phyloP scores from a whole-genome alignment of 1,140 invertebrate species.

The Caerostris darwini region DNA sequence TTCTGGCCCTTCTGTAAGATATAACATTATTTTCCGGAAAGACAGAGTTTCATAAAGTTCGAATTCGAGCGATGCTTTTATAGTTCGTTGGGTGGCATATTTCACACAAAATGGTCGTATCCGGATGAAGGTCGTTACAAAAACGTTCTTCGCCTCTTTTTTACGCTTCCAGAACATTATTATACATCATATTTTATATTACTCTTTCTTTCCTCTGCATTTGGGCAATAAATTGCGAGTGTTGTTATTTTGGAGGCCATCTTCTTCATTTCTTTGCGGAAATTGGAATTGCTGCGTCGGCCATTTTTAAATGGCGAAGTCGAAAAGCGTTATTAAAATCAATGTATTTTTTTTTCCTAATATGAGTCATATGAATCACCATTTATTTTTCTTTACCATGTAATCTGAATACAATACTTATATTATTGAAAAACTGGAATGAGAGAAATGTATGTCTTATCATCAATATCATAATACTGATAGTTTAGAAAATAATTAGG shows the following conservation, averaged over 20 bases:
- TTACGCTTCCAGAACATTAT: conserved; percentile 43
- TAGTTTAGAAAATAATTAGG: too few species aligned
- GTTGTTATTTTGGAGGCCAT: conserved; percentile 30
- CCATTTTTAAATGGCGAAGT: not conserved
- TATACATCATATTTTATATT: conserved; percentile 66
- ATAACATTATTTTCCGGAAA: conserved; percentile 59
- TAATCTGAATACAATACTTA: not conserved
- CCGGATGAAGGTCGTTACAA: conserved; percentile 58
- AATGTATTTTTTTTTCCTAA: not conserved
- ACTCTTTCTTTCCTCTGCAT: conserved; percentile 2
- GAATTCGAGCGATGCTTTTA: conserved; percentile 60
- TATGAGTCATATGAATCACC: too few species aligned
- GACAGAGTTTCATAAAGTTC: conserved; percentile 57
- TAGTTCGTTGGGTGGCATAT: conserved; percentile 41
- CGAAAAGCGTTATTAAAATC: not conserved
- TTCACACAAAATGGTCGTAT: conserved; percentile 67
- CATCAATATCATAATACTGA: too few species aligned
- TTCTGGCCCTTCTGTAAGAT: conserved; percentile 25
- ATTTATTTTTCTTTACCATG: not conserved
- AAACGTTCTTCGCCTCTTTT: conserved; percentile 37
- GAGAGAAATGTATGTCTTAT: too few species aligned
- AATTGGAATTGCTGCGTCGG: not conserved
- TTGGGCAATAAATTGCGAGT: not conserved
- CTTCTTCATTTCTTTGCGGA: conserved; percentile 25
- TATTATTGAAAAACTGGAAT: not conserved